A percentile compares a stretch with the other conserved stretches of the same genome.
These are phyloP conservation scores for Crocallis elinguaria DNA, from an alignment of 2,888 invertebrate genomes.

Conservation along the genomic window DNA sequence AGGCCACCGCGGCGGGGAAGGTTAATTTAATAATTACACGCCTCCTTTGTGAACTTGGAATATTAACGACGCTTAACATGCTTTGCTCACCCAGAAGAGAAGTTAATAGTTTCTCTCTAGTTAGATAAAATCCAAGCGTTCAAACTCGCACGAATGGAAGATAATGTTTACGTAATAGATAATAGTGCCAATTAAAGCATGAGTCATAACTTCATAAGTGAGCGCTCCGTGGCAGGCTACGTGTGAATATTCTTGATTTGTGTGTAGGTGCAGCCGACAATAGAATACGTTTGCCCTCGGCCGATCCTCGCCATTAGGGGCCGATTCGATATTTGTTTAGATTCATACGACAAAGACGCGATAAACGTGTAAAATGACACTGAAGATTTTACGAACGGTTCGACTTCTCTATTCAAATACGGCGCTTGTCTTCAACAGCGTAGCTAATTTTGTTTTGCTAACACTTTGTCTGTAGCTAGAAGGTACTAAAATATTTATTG, in stretches of 20 bases:
- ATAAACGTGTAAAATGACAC: not conserved
- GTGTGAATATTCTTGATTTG: constrained; percentile 55
- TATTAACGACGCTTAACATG: constrained; percentile 2
- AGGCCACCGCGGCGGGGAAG: constrained; percentile 2
- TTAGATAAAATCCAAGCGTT: not conserved
- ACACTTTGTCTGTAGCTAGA: too few species aligned
- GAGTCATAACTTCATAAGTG: constrained; percentile 38
- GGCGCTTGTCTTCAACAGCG: too few species aligned
- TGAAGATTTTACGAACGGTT: not conserved
- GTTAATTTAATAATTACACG: constrained; percentile 25
- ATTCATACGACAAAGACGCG: constrained; percentile 9
- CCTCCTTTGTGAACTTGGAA: constrained; percentile 13
- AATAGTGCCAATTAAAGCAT: constrained; percentile 30
- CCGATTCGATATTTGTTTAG: constrained; percentile 31
- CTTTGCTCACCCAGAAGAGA: constrained; percentile 3
- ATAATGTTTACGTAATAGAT: constrained; percentile 26
- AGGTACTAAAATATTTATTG: too few species aligned
- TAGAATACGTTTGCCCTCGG: constrained; percentile 78
- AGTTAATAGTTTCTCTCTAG: constrained; percentile 11
- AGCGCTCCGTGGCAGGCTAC: constrained; percentile 31
- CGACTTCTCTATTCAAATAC: too few species aligned
- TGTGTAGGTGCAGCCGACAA: constrained; percentile 58
- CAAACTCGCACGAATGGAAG: not conserved
- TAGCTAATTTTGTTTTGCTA: too few species aligned
- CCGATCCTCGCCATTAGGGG: constrained; percentile 51